phyloP scores from a whole-genome alignment of 1,140 invertebrate genomes.

The Plectrocnemia conspersa region DNA sequence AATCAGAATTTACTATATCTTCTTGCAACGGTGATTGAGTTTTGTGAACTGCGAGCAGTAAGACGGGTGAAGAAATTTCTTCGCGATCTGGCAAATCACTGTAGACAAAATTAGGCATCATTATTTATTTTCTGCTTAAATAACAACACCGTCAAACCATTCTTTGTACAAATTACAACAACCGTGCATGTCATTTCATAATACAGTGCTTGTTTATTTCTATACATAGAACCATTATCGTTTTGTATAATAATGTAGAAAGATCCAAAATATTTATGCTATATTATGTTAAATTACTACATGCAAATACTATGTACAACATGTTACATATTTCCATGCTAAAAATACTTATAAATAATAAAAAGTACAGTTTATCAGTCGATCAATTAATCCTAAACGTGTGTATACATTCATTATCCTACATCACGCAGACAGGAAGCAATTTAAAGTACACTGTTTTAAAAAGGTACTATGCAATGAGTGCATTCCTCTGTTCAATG shows the following conservation, averaged over 20 bases:
- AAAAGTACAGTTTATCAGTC: too few species aligned
- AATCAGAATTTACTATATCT: slow-evolving; percentile 6
- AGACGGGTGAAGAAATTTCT: slow-evolving; percentile 23
- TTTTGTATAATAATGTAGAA: background rate
- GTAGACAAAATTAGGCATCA: slow-evolving; percentile 18
- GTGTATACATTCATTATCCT: too few species aligned
- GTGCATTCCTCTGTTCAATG: too few species aligned
- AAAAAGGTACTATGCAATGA: too few species aligned
- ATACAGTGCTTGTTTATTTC: background rate
- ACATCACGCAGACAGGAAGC: too few species aligned
- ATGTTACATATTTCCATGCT: too few species aligned
- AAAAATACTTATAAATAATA: too few species aligned
- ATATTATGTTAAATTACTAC: slow-evolving; percentile 7
- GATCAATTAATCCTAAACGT: too few species aligned
- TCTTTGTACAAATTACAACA: background rate
- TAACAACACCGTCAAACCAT: background rate
- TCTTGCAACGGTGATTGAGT: background rate
- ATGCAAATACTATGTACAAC: too few species aligned
- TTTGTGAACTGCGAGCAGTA: slow-evolving; percentile 29
- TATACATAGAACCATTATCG: background rate
- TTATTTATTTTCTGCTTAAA: background rate
- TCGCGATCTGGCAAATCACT: slow-evolving; percentile 32
- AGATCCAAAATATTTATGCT: background rate
- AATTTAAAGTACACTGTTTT: too few species aligned
- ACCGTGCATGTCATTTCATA: background rate